phyloP scores from a whole-genome alignment of 2,113 vertebrate genomes.

The Heterotis niloticus region DNA sequence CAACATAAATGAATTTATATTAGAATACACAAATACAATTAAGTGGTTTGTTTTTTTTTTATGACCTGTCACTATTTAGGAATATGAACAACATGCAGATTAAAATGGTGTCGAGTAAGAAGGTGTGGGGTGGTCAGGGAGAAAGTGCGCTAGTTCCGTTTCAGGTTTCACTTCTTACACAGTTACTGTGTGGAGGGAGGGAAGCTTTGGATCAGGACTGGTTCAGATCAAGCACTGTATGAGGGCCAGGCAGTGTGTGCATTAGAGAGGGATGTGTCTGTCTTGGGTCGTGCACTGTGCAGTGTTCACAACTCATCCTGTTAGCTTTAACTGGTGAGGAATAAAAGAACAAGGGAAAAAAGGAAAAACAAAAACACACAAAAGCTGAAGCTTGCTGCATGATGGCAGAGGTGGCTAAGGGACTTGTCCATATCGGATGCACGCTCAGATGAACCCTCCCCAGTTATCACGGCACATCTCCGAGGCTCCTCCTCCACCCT shows the following conservation, averaged over 20 bases:
- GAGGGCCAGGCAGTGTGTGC: constrained; percentile 20
- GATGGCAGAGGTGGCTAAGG: constrained; percentile 1
- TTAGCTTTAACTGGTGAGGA: constrained; percentile 28
- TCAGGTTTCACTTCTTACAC: constrained; percentile 52
- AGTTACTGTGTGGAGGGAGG: constrained; percentile 36
- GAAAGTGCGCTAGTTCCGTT: constrained; percentile 59
- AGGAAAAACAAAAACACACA: background rate
- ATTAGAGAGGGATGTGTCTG: constrained; percentile 27
- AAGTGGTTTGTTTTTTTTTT: constrained; percentile 45
- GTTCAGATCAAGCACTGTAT: constrained; percentile 26
- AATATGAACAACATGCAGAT: constrained; percentile 47
- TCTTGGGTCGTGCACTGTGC: constrained; percentile 48
- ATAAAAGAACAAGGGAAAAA: constrained; percentile 10
- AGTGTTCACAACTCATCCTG: constrained; percentile 36
- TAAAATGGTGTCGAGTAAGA: constrained; percentile 37
- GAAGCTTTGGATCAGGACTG: constrained; percentile 30
- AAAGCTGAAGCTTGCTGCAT: constrained; percentile 22
- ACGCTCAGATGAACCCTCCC: constrained; percentile 25
- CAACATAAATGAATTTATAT: constrained; percentile 40
- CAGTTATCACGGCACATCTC: constrained; percentile 27
- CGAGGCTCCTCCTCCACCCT: constrained; percentile 16
- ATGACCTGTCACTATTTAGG: constrained; percentile 40
- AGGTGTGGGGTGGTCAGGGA: constrained; percentile 18
- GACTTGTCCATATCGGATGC: constrained; percentile 12
- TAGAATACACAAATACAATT: constrained; percentile 40